Evolutionary conservation across 2,797 vertebrate species (phyloP).

Genomic region (Apogon hyalosoma): DNA sequence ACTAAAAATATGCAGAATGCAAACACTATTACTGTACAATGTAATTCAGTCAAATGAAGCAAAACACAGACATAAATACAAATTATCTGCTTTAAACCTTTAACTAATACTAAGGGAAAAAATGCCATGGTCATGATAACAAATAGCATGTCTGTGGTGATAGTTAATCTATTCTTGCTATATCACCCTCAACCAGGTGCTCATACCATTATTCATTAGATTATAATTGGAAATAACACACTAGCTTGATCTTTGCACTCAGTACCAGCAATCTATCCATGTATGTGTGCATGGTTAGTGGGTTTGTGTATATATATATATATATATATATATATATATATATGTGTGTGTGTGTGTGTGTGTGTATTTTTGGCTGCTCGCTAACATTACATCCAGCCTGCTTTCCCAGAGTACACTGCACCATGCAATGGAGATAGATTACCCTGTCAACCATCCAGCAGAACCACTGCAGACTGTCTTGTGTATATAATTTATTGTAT

Average conservation of each 20-base stretch:
- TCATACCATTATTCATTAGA: constrained; percentile 20
- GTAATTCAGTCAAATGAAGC: neutral
- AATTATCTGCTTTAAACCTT: constrained; percentile 18
- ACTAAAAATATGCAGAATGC: neutral
- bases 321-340: too few species aligned
- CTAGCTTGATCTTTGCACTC: constrained; percentile 34
- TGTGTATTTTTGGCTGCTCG: constrained; percentile 24
- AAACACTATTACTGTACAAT: neutral
- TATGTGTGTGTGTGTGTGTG: neutral
- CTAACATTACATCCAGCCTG: constrained; percentile 37
- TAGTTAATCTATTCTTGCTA: constrained; percentile 1
- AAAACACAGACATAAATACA: neutral
- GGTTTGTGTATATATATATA: constrained; percentile 8
- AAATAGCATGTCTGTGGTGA: neutral
- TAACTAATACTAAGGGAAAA: neutral
- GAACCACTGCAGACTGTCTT: constrained; percentile 39
- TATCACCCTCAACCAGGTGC: constrained; percentile 4
- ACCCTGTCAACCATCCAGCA: constrained; percentile 64
- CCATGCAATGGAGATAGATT: constrained; percentile 74
- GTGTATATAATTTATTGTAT: constrained; percentile 48
- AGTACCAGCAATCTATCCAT: constrained; percentile 20
- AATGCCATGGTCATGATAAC: constrained; percentile 4
- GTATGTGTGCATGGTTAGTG: neutral
- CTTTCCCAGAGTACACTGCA: constrained; percentile 53
- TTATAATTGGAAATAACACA: constrained; percentile 37